phyloP scores from a whole-genome alignment of 2,113 vertebrate genomes.

The Danio rerio region DNA sequence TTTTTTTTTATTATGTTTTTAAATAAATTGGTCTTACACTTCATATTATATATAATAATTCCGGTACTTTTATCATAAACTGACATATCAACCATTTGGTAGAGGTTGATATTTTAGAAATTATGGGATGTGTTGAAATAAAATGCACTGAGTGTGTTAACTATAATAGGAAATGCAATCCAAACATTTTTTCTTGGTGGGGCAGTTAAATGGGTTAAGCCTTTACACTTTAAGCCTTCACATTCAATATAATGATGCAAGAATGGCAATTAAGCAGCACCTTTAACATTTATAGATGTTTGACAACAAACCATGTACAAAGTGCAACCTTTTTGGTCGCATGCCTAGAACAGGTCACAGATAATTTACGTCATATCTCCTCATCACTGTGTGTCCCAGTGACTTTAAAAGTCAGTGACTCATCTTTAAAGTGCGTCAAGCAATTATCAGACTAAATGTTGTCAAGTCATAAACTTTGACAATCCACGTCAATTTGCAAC shows the following conservation, averaged over 20 bases:
- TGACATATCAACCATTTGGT: no score
- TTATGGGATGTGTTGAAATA: no score
- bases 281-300: neutral
- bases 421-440: conserved; percentile 9
- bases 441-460: conserved; percentile 10
- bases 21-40: no score
- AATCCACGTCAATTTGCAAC: neutral
- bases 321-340: conserved; percentile 4
- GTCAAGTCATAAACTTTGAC: neutral
- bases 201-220: no score
- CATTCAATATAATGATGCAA: neutral
- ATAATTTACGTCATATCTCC: neutral
- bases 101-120: no score
- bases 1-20: no score
- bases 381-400: neutral
- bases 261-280: neutral
- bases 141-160: no score
- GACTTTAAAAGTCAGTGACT: neutral
- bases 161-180: no score
- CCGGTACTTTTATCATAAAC: no score
- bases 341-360: neutral
- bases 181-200: no score
- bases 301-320: neutral
- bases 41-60: no score
- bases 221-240: neutral